A percentile compares a stretch with the other conserved stretches of the same genome.
phyloP scores from a whole-genome alignment of 2,888 invertebrate species.

The Apamea epomidion region DNA sequence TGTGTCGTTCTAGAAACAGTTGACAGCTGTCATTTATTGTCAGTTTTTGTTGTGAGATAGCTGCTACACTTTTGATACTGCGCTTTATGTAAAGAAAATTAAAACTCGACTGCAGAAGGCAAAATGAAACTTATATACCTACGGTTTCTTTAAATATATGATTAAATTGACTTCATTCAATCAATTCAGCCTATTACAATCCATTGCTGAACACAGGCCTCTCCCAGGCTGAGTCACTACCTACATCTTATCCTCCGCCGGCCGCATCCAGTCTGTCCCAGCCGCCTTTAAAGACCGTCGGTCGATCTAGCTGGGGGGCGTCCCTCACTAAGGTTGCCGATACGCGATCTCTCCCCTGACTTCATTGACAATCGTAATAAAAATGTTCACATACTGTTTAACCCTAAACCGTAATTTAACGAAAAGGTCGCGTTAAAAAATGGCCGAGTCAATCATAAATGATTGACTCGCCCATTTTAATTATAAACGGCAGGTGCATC shows the following conservation, averaged over 20 bases:
- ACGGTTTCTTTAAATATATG: no score
- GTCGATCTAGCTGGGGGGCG: background rate
- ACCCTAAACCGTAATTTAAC: background rate
- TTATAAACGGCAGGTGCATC: slow-evolving; percentile 19
- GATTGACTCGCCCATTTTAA: no score
- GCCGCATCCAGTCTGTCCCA: background rate
- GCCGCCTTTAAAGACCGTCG: background rate
- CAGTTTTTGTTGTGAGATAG: slow-evolving; percentile 1
- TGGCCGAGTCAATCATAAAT: no score
- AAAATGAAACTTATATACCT: background rate
- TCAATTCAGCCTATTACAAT: no score
- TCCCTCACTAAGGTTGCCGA: background rate
- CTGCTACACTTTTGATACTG: slow-evolving; percentile 1
- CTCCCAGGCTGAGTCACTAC: no score
- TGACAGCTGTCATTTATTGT: slow-evolving; percentile 37
- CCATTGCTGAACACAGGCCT: background rate
- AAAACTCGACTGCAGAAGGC: background rate
- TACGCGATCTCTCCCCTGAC: background rate
- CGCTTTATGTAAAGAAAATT: background rate
- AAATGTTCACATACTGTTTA: background rate
- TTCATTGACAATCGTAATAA: background rate
- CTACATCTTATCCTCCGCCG: no score
- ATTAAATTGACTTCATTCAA: no score
- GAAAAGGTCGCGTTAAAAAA: no score
- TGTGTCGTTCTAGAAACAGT: background rate